Base-by-base conservation (phyloP, 2,888 invertebrate species). In the Magallana nippona region DNA sequence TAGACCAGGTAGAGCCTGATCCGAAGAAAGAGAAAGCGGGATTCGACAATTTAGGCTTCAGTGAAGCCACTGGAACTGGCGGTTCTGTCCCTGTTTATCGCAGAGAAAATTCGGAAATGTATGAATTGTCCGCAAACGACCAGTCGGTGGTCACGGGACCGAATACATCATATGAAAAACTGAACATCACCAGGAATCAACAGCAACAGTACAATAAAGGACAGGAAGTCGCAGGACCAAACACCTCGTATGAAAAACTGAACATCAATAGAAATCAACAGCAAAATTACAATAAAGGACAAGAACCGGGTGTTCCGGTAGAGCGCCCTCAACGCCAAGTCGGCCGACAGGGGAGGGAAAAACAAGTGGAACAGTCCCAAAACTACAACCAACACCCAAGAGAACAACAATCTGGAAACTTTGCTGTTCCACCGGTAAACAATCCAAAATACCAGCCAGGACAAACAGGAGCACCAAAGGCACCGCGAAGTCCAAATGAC, bases 61-160 rank as follows among this genome's bases (percentile, higher is more conserved):
- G 81, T 22, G 82, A 82, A 79, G n/a, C n/a, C 19, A 44, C 71
- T 11, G 79, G 79, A 79, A 79, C 79, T 22, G 80, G 44, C 5
- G 79, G 71, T 10, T 80, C 79, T 19, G 22, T 63, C 22, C 58
- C 78, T 56, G 77, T 55, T 17, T 84, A 82, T 79, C 55, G 15
- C 15, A 78, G 84, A 71, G 82, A 84, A 57, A 84, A 82, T 78
- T 84, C 84, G 32, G 84, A 84, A 56, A 82, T 78, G 79, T 84
- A 78, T 13, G 77, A 84, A 27, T 55, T 84, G 8, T 82, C 84
- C 5, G 81, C 84, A 56, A 78, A 63, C 11, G 82, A 84, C 55
- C 63, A 77, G 19, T 82, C 84, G n/a, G 82, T 84, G 27, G 81
- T 84, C 10, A 57, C 82, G 13, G 82, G 82, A 11, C 82, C 63